phyloP scores from a whole-genome alignment of 2,797 vertebrate genomes.

The Cyprinella venusta region DNA sequence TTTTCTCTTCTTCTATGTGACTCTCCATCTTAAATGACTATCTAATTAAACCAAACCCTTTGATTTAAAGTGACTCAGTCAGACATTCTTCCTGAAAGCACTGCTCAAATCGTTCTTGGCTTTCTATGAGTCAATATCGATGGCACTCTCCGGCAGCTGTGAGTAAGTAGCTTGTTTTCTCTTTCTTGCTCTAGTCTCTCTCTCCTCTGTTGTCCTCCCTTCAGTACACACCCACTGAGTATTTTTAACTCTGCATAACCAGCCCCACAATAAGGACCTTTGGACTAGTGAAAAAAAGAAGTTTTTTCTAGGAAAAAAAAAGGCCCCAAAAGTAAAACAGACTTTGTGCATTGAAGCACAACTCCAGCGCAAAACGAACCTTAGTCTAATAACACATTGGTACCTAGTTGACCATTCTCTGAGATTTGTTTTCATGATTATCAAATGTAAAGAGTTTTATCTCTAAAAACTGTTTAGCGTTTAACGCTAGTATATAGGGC shows the following conservation, averaged over 20 bases:
- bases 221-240: constrained; percentile 37
- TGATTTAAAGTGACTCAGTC: constrained; percentile 42
- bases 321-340: background rate
- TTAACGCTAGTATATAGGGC: too few relatives aligned
- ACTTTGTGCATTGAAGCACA: background rate
- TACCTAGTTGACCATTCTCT: too few relatives aligned
- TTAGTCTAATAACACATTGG: too few relatives aligned
- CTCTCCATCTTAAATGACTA: constrained; percentile 6
- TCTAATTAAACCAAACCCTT: constrained; percentile 35
- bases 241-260: constrained; percentile 59
- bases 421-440: too few relatives aligned
- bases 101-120: constrained; percentile 35
- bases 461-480: too few relatives aligned
- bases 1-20: background rate
- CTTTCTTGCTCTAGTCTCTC: background rate
- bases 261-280: constrained; percentile 44
- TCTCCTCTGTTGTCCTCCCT: constrained; percentile 9
- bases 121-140: constrained; percentile 33
- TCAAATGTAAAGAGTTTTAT: too few relatives aligned
- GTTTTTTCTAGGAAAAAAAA: background rate
- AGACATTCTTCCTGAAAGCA: constrained; percentile 35
- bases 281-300: constrained; percentile 20
- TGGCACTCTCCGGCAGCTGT: constrained; percentile 37
- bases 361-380: too few relatives aligned
- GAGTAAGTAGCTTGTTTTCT: constrained; percentile 52